Evolutionary conservation across 2,888 invertebrate species (phyloP).

Genomic region (Itoplectis maculator): DNA sequence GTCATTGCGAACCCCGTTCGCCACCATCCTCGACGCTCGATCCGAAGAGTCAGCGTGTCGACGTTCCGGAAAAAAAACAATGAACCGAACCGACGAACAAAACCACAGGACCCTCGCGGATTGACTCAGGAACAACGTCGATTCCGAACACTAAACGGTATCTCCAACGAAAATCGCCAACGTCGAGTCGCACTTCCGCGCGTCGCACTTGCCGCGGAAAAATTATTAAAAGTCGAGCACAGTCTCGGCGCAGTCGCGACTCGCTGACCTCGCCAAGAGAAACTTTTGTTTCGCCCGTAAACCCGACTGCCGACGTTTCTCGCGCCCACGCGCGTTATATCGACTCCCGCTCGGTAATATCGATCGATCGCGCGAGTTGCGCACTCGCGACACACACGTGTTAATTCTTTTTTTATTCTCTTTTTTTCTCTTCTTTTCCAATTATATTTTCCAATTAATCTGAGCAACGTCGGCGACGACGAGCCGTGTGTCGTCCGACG

Average conservation of each 20-base stretch:
- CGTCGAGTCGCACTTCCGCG: neutral
- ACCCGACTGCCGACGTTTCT: neutral
- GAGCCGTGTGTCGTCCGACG: neutral
- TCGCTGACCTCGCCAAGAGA: constrained; percentile 41
- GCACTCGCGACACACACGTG: neutral
- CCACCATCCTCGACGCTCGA: constrained; percentile 55
- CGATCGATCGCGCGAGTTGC: constrained; percentile 26
- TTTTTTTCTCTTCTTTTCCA: neutral
- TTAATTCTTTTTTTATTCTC: too few relatives aligned
- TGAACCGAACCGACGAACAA: neutral
- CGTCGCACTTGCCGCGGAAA: neutral
- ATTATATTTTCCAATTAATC: constrained; percentile 3
- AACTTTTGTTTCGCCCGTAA: constrained; percentile 22
- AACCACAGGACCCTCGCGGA: neutral
- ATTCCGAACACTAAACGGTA: neutral
- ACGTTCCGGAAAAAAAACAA: neutral
- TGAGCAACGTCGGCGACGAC: neutral
- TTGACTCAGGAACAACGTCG: neutral
- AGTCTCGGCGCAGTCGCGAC: constrained; percentile 36
- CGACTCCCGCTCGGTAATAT: constrained; percentile 1
- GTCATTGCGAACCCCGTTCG: constrained; percentile 55
- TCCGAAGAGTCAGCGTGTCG: neutral
- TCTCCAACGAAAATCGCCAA: neutral
- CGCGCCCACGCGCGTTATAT: neutral
- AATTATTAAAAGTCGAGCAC: constrained; percentile 4